phyloP scores from a whole-genome alignment of 1,140 invertebrate species.

The Polyergus mexicanus region DNA sequence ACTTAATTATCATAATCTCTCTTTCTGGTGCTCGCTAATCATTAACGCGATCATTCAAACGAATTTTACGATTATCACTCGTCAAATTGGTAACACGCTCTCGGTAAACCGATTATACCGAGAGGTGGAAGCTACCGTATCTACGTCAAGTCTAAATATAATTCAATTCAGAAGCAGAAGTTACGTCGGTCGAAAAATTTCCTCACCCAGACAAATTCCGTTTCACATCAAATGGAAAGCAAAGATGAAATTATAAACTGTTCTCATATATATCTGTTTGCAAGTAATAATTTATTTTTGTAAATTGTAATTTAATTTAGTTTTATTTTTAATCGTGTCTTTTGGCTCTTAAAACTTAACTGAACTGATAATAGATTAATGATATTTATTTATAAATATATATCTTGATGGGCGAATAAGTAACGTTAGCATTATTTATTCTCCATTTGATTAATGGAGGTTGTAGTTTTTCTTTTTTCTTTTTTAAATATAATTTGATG shows the following conservation, averaged over 20 bases:
- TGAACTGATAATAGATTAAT: neutral
- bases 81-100: constrained; percentile 31
- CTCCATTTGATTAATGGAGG: neutral
- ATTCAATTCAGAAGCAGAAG: constrained; percentile 43
- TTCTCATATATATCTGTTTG: neutral
- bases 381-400: neutral
- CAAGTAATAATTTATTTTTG: neutral
- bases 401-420: neutral
- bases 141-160: constrained; percentile 76
- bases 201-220: constrained; percentile 37
- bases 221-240: constrained; percentile 14
- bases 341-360: neutral
- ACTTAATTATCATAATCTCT: constrained; percentile 30
- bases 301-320: too few relatives aligned
- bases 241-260: neutral
- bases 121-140: constrained; percentile 27
- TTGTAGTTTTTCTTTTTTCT: neutral
- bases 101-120: constrained; percentile 12
- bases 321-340: neutral
- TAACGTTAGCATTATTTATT: neutral
- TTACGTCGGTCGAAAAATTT: constrained; percentile 35
- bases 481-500: neutral
- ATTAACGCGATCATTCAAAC: constrained; percentile 34
- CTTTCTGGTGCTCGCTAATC: neutral
- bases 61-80: constrained; percentile 49